Evolutionary conservation across 2,113 vertebrate genomes (phyloP).

Genomic region (Microtus montanus): DNA sequence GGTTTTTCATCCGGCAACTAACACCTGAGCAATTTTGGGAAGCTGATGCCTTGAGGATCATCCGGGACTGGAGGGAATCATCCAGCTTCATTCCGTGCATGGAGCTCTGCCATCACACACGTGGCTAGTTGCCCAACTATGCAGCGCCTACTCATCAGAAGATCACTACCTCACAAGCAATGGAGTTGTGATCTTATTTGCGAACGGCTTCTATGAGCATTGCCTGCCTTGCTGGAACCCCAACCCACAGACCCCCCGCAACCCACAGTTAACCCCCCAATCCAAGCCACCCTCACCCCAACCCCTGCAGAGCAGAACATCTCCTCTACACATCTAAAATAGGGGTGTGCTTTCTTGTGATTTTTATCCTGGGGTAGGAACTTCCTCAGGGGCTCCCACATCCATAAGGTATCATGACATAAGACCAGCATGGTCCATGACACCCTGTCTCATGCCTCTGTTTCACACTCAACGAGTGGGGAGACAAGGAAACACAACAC

Average conservation of each 20-base stretch:
- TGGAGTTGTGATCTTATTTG: not conserved
- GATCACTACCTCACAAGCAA: not conserved
- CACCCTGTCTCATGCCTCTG: not conserved
- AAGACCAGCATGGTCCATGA: not conserved
- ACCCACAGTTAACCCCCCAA: not conserved
- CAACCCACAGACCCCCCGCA: not conserved
- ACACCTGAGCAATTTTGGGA: conserved; percentile 15
- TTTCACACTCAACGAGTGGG: not conserved
- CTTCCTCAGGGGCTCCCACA: not conserved
- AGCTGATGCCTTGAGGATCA: not conserved
- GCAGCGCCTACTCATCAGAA: not conserved
- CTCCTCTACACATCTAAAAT: not conserved
- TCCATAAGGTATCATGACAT: not conserved
- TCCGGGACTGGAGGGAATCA: not conserved
- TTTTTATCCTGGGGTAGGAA: not conserved
- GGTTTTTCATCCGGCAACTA: conserved; percentile 17
- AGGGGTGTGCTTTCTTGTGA: not conserved
- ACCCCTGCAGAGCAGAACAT: not conserved
- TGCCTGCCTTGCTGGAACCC: not conserved
- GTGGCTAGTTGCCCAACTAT: not conserved
- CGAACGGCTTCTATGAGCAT: not conserved
- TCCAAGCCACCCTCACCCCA: not conserved
- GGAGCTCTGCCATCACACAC: not conserved
- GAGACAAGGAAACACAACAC: not conserved
- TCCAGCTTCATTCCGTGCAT: not conserved